A percentile compares a stretch with the other conserved stretches of the same genome.
Conservation (phyloP, 2,888 invertebrate species). For the Pristionchus exspectatus region DNA sequence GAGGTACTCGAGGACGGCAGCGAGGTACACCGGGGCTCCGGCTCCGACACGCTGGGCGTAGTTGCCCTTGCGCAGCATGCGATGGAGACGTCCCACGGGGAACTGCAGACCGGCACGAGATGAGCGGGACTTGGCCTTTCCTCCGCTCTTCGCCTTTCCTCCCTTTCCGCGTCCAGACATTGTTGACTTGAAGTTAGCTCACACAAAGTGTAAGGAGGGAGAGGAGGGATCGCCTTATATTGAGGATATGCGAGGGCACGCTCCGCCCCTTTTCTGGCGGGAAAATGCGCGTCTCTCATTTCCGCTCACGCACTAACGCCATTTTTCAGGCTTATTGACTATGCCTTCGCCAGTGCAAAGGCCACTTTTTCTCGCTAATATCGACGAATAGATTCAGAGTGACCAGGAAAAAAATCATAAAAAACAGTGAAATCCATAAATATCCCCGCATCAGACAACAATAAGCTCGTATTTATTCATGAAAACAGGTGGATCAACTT, state of each 20-base stretch:
- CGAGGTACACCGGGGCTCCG: constrained; percentile 74
- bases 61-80: constrained; percentile 75
- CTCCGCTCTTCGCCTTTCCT: constrained; percentile 83
- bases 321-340: too few species aligned
- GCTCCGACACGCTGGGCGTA: constrained; percentile 75
- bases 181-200: background rate
- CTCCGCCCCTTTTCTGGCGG: constrained; percentile 27
- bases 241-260: background rate
- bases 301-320: too few species aligned
- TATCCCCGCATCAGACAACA: constrained; percentile 80
- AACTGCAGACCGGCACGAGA: constrained; percentile 78
- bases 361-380: too few species aligned
- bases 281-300: too few species aligned
- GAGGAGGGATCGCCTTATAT: background rate
- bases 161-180: constrained; percentile 90
- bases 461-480: background rate
- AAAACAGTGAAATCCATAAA: too few species aligned
- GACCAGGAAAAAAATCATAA: too few species aligned
- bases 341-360: too few species aligned
- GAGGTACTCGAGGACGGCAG: constrained; percentile 67
- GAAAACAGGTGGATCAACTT: background rate
- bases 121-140: constrained; percentile 74
- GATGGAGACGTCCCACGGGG: constrained; percentile 76
- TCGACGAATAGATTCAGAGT: too few species aligned
- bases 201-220: background rate